Evolutionary conservation across 2,797 vertebrate species (phyloP), one percentile per base, ranked within the genome.

Genomic region (Synaphobranchus kaupii): DNA sequence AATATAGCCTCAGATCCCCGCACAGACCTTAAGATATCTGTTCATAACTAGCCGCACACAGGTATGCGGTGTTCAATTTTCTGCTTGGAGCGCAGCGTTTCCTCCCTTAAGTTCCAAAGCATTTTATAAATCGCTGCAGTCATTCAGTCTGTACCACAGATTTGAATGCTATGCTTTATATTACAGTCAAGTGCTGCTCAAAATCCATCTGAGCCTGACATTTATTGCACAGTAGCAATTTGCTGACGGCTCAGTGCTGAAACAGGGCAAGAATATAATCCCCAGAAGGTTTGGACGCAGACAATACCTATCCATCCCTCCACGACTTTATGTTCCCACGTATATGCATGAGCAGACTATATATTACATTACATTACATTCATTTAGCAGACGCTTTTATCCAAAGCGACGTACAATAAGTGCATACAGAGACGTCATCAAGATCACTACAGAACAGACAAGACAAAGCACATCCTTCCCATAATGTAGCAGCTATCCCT

Each of bases 191-290:
- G 73, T 20, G 34, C 31, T 44, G 73, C 73, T 76, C 15, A 76
- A 76, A 44, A 76, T 34, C 34, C 28, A 71, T 34, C 73, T 44
- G 13, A 76, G 34, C 15, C 39, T 76, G 73, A 76, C 73, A 76
- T 76, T 44, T 76, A 76, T 44, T 76, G 73, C 34, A 44, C 31
- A 73, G 73, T 44, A 76, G 22, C 50, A 66, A 85, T 85, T 85
- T 10, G 58, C 83, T 63, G 31, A 63, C 58, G 44, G 39, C 22
- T 85, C 44, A 68, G 13, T 66, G 58, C 39, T 85, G 25, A 68
- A 22, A 66, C 84, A 6, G 2, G 13, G 25, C 20, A 66, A 68
- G 84, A 85, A 68, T 13, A 44, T 22, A 39, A 63, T 39, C 31
- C 15, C 22, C 56, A 84, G 3, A 63, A 44, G 39, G 60, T 84